Conservation (phyloP, 2,888 invertebrate species). For the Metellina segmentata region DNA sequence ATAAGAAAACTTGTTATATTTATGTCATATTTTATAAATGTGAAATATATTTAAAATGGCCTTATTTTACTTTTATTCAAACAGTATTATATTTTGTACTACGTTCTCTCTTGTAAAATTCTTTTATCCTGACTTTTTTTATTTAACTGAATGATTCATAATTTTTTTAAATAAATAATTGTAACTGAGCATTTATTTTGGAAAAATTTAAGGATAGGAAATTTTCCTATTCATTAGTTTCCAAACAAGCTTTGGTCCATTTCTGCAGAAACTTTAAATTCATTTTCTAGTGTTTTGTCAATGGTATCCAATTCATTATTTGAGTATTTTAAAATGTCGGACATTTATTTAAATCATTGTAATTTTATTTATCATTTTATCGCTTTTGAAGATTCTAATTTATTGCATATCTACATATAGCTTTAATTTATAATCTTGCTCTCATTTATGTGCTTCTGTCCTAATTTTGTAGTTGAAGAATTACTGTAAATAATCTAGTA, state of each 20-base stretch:
- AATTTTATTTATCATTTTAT: too few species aligned
- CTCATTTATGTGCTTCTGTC: conserved; percentile 3
- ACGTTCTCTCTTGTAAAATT: too few species aligned
- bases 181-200: too few species aligned
- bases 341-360: too few species aligned
- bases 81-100: neutral
- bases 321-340: too few species aligned
- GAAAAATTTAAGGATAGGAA: too few species aligned
- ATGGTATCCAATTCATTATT: too few species aligned
- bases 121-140: too few species aligned
- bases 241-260: neutral
- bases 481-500: conserved; percentile 25
- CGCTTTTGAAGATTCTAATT: neutral
- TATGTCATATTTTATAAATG: neutral
- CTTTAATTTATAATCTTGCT: neutral
- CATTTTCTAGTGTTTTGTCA: too few species aligned
- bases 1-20: neutral
- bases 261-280: too few species aligned
- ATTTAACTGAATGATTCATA: too few species aligned
- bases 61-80: neutral
- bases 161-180: too few species aligned
- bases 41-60: neutral
- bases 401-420: neutral
- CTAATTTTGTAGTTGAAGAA: neutral
- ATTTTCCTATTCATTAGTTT: neutral